phyloP scores from a whole-genome alignment of 2,113 vertebrate genomes.

The Ovis canadensis region DNA sequence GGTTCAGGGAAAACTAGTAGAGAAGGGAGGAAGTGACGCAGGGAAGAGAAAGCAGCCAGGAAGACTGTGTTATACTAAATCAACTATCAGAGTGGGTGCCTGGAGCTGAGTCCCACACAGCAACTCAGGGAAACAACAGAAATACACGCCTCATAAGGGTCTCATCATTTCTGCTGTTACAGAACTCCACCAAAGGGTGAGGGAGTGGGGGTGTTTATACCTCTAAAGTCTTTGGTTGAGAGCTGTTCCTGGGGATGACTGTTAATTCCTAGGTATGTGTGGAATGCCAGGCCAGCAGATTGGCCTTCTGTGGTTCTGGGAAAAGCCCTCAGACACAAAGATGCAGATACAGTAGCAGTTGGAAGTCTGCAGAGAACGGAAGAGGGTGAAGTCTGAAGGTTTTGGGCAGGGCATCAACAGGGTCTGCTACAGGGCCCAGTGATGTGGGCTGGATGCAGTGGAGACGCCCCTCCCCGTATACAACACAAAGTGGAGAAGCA shows the following conservation, averaged over 20 bases:
- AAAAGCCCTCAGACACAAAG: background rate
- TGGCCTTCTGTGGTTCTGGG: background rate
- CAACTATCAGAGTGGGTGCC: background rate
- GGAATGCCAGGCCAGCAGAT: background rate
- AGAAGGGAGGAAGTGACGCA: background rate
- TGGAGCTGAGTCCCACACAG: background rate
- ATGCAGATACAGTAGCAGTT: background rate
- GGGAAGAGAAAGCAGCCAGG: background rate
- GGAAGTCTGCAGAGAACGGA: background rate
- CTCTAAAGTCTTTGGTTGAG: background rate
- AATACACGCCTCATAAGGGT: background rate
- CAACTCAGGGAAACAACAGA: background rate
- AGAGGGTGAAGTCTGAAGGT: background rate
- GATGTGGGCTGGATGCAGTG: background rate
- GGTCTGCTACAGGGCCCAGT: background rate
- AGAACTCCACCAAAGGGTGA: background rate
- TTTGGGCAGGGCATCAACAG: too few relatives aligned
- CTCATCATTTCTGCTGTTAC: background rate
- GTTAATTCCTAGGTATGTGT: background rate
- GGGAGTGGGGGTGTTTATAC: background rate
- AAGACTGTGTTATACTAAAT: background rate
- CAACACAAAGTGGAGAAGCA: background rate
- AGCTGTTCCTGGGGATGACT: background rate
- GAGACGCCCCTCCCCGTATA: background rate
- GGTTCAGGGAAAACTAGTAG: background rate